Conservation (phyloP, 1,140 invertebrate species). For the Chymomyza costata region DNA sequence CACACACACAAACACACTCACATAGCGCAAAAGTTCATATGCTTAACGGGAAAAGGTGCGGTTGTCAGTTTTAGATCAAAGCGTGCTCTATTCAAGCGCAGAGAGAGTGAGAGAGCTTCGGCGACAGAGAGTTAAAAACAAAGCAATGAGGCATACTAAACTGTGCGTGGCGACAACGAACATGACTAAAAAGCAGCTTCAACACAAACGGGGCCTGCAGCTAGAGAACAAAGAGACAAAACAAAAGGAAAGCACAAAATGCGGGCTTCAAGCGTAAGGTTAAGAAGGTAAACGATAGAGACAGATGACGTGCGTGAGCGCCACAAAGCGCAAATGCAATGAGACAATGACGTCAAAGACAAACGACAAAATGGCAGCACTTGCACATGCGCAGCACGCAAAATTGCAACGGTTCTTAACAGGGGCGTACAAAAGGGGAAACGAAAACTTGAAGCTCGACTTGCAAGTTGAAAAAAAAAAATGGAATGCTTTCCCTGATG, state of each 20-base stretch:
- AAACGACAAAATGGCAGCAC: constrained; percentile 14
- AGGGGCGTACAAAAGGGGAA: too few relatives aligned
- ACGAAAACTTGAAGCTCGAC: too few relatives aligned
- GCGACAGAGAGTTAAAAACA: too few relatives aligned
- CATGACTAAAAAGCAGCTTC: constrained; percentile 22
- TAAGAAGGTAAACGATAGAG: constrained; percentile 12
- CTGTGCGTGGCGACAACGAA: too few relatives aligned
- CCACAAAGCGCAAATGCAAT: constrained; percentile 50
- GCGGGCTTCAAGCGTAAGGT: background rate
- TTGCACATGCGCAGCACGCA: constrained; percentile 33
- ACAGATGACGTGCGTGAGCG: constrained; percentile 42
- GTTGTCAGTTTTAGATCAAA: constrained; percentile 22
- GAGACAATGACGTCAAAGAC: background rate
- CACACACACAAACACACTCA: too few relatives aligned
- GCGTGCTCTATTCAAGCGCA: background rate
- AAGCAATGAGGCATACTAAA: too few relatives aligned
- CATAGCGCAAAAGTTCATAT: constrained; percentile 5
- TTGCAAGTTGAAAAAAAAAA: too few relatives aligned
- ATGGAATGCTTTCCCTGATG: too few relatives aligned
- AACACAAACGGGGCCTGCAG: constrained; percentile 24
- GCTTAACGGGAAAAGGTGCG: constrained; percentile 65
- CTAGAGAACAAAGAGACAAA: constrained; percentile 5
- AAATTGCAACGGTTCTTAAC: constrained; percentile 18
- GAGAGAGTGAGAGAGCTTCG: constrained; percentile 17
- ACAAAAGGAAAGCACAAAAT: constrained; percentile 13